Evolutionary conservation across 1,140 invertebrate genomes (phyloP).

Genomic region (Zaprionus inermis): DNA sequence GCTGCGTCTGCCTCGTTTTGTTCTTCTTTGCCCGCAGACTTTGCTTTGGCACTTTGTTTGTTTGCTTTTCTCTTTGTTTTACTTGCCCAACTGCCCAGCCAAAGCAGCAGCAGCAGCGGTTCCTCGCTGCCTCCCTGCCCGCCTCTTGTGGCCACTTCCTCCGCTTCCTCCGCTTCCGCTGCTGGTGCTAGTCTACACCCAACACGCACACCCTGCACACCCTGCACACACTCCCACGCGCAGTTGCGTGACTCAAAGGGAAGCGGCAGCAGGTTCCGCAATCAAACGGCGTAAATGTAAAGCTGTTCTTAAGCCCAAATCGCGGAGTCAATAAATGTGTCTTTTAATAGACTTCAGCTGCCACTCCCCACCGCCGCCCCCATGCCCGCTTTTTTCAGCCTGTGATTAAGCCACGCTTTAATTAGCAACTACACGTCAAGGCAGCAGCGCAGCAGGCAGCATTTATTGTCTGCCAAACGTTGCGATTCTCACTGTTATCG

Average conservation of each 20-base stretch:
- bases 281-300: constrained; percentile 9
- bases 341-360: background rate
- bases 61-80: constrained; percentile 32
- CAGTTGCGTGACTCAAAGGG: background rate
- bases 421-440: background rate
- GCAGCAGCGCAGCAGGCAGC: background rate
- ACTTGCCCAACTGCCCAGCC: constrained; percentile 23
- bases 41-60: constrained; percentile 52
- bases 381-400: background rate
- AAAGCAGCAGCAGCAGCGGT: no score
- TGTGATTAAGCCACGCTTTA: background rate
- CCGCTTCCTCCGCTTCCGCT: background rate
- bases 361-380: background rate
- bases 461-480: background rate
- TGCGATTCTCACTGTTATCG: background rate
- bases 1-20: constrained; percentile 23
- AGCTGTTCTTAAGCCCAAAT: constrained; percentile 21
- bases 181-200: constrained; percentile 1
- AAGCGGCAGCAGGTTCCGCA: background rate
- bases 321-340: constrained; percentile 5
- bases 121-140: background rate
- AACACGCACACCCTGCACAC: constrained; percentile 1
- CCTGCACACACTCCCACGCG: background rate
- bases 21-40: constrained; percentile 56
- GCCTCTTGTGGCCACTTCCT: constrained; percentile 5